Evolutionary conservation across 2,888 invertebrate species (phyloP), one percentile per base, ranked within the genome.

Genomic region (Ephialtes manifestator): DNA sequence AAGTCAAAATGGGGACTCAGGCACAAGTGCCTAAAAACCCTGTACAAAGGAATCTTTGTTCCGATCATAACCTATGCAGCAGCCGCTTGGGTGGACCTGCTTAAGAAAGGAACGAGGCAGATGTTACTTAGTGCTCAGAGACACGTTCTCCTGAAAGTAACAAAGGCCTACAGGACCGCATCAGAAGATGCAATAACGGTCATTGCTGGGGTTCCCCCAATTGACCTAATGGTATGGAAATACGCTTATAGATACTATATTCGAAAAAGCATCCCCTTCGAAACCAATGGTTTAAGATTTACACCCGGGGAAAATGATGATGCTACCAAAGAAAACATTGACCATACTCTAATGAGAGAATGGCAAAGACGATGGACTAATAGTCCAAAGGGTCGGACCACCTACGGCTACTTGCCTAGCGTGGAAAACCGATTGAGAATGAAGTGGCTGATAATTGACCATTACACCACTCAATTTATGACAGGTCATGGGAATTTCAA

Each of bases 1-100:
- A 79, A 80, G 35, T 67, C 35, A 8, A 58, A 77, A 4, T 88
- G 84, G 83, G 86, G 85, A 10, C 74, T 86, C 0, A 53, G 68
- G 0, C 71, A 46, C 15, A 31, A 35, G 11, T 35, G 74, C 0
- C 18, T 87, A 43, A 72, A 13, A 1, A 78, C 11, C 0, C 48
- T 87, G 2, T 86, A 88, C 18, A 72, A 72, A 13, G 88, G 86
- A 0, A 28, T 0, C 24, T 24, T 24, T 24, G 24, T 24, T 24
- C 24, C 24, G 24, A 24, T 24, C 2, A 24, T 24, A 24, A 76
- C 84, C 0, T 85, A 86, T 46, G 87, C 82, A 0, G 75, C 85
- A 0, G 35, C 58, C 0, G 72, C 72, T 0, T 88, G 86, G 88
- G 48, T 24, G 1, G 78, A 86, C n/a, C 68, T 35, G 11, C 31